A percentile compares a stretch with the other conserved stretches of the same genome.
Evolutionary conservation across 92 coral and sea anemone genomes (phyloP).

Genomic region (Phenganax marumi): DNA sequence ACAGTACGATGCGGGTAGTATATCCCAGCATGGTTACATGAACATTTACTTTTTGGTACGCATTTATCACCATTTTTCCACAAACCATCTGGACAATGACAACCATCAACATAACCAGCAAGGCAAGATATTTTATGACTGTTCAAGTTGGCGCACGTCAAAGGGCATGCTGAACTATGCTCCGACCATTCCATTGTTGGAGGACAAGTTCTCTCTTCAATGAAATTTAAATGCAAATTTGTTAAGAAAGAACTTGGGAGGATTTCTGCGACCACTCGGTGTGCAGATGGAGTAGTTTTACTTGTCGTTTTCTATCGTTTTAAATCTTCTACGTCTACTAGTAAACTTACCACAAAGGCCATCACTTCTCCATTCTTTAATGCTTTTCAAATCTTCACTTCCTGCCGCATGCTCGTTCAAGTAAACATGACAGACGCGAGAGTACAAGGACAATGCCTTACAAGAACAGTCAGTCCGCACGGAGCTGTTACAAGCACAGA

Average conservation of each 20-base stretch:
- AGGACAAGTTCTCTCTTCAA: constrained; percentile 68
- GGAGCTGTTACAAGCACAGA: constrained; percentile 70
- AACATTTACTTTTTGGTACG: constrained; percentile 67
- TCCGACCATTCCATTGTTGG: constrained; percentile 61
- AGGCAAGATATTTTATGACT: constrained; percentile 67
- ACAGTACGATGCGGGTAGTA: constrained; percentile 60
- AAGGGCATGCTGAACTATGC: constrained; percentile 79
- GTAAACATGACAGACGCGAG: constrained; percentile 79
- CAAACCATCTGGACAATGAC: constrained; percentile 77
- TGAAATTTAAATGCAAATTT: background rate
- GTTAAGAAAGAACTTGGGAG: too few relatives aligned
- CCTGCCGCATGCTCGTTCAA: constrained; percentile 40
- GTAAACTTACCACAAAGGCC: constrained; percentile 74
- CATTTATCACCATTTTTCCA: constrained; percentile 74
- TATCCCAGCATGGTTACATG: constrained; percentile 68
- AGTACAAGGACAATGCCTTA: constrained; percentile 72
- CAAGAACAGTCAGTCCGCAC: constrained; percentile 66
- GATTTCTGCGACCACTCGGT: too few relatives aligned
- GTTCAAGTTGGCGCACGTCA: constrained; percentile 75
- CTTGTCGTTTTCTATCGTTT: background rate
- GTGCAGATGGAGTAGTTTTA: background rate
- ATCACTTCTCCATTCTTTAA: constrained; percentile 60
- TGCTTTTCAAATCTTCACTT: background rate
- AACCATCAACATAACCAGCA: constrained; percentile 81
- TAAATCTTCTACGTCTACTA: background rate